Base-by-base conservation (phyloP, 2,888 invertebrate species). In the Tachina grossa region DNA sequence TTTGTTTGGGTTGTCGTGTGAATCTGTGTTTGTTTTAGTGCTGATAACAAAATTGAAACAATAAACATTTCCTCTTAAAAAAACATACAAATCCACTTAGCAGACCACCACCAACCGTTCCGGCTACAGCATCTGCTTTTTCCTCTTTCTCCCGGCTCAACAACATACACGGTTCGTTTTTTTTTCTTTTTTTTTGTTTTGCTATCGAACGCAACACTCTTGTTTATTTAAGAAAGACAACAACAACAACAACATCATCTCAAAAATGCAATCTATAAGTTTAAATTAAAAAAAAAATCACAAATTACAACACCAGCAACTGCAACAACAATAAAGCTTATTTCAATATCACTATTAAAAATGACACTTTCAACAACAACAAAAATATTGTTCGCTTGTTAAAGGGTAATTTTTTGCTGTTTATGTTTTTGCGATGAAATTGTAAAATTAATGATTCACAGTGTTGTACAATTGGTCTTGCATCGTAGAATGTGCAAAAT, bases 11-110 rank as follows among this genome's bases (percentile, higher is more conserved):
- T 22, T 77, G 74, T 82, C 75, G 75, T 85, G 81, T 84, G 84
- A 61, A 84, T 81, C 83, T 84, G 78, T 79, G 85, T 88, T 87
- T 90, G 90, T 91, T 91, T 83, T 91, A 90, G 89, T 90, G 86
- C 89, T 91, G 91, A 91, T 91, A 91, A 91, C 91, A 91, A 92
- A 90, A 91, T 91, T 92, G 92, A 91, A 91, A 91, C 92, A 91
- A 91, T 91, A 91, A 91, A 91, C 91, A 91, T 91, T 91, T 91
- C 91, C 91, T 90, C 90, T 90, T 89, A 84, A 87, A 91, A 81
- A 89, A 91, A 91, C 91, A 91, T 89, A 91, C 92, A 91, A 91
- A 91, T 91, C 91, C 91, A 91, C 91, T 91, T 91, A 92, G 91
- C 87, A 85, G 88, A 85, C 87, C 87, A 87, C 87, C 87, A 81